A percentile compares a stretch with the other conserved stretches of the same genome.
phyloP scores from a whole-genome alignment of 2,888 invertebrate species.

The Thera britannica region DNA sequence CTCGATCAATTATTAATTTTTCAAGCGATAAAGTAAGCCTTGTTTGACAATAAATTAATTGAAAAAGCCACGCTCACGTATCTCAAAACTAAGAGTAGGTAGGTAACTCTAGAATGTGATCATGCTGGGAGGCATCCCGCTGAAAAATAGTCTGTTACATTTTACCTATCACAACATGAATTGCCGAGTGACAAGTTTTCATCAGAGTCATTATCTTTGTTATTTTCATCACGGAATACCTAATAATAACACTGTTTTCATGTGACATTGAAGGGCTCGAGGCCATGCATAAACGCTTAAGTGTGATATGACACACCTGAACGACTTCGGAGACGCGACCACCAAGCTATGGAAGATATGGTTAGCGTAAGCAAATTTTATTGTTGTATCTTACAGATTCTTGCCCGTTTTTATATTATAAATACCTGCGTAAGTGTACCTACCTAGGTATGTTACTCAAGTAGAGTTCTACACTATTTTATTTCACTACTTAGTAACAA shows the following conservation, averaged over 20 bases:
- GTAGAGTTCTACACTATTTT: no score
- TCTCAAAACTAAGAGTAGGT: no score
- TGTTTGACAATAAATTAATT: no score
- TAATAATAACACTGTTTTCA: background rate
- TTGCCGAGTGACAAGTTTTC: conserved; percentile 1
- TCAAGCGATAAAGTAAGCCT: no score
- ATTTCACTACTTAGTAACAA: no score
- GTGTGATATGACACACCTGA: conserved; percentile 7
- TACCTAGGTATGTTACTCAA: no score
- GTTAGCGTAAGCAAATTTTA: background rate
- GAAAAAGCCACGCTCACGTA: no score
- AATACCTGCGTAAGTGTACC: background rate
- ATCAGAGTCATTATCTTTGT: conserved; percentile 4
- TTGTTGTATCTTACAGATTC: background rate
- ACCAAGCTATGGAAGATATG: background rate
- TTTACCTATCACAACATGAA: background rate
- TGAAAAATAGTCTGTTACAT: background rate
- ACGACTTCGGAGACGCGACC: background rate
- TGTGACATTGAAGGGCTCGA: conserved; percentile 7
- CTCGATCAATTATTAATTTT: no score
- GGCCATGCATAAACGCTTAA: background rate
- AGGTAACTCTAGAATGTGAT: no score
- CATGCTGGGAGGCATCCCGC: no score
- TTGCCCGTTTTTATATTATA: background rate
- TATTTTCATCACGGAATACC: background rate